Evolutionary conservation across 37 sponge, comb jelly and placozoan genomes (phyloP).

Genomic region (Agelas oroides): DNA sequence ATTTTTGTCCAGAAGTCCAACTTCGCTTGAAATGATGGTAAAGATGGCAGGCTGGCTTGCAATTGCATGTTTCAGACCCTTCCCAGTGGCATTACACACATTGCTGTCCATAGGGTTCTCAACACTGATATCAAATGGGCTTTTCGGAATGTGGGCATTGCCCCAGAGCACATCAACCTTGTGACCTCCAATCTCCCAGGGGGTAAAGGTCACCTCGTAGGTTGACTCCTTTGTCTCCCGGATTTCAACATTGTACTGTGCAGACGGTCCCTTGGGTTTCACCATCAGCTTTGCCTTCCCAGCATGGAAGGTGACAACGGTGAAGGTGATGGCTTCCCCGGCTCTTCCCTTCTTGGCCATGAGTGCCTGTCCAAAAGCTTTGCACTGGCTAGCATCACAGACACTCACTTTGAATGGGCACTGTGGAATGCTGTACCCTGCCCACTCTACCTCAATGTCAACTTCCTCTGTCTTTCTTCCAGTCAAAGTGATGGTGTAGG

Average conservation of each 20-base stretch:
- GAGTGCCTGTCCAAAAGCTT: conserved; percentile 65
- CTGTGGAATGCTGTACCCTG: conserved; percentile 58
- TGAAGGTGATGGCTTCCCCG: conserved; percentile 68
- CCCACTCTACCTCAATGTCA: conserved; percentile 53
- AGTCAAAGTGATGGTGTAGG: conserved; percentile 45
- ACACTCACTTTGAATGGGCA: conserved; percentile 62
- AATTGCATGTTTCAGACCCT: conserved; percentile 80
- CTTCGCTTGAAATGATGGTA: conserved; percentile 69
- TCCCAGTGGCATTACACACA: conserved; percentile 81
- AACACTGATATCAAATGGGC: conserved; percentile 60
- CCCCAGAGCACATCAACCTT: conserved; percentile 74
- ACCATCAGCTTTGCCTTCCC: conserved; percentile 69
- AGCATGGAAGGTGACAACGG: conserved; percentile 62
- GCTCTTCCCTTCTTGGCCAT: conserved; percentile 58
- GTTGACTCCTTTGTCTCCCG: conserved; percentile 11
- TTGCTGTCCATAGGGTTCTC: conserved; percentile 29
- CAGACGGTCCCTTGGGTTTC: conserved; percentile 54
- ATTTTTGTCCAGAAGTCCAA: conserved; percentile 56
- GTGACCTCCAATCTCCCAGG: conserved; percentile 81
- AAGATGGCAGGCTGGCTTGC: conserved; percentile 64
- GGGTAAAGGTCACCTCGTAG: conserved; percentile 62
- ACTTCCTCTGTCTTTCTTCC: conserved; percentile 26
- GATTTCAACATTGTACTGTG: conserved; percentile 59
- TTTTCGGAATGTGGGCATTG: conserved; percentile 49
- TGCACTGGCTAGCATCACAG: conserved; percentile 73